Base-by-base conservation (phyloP, 2,797 vertebrate genomes). In the Smutsia gigantea region DNA sequence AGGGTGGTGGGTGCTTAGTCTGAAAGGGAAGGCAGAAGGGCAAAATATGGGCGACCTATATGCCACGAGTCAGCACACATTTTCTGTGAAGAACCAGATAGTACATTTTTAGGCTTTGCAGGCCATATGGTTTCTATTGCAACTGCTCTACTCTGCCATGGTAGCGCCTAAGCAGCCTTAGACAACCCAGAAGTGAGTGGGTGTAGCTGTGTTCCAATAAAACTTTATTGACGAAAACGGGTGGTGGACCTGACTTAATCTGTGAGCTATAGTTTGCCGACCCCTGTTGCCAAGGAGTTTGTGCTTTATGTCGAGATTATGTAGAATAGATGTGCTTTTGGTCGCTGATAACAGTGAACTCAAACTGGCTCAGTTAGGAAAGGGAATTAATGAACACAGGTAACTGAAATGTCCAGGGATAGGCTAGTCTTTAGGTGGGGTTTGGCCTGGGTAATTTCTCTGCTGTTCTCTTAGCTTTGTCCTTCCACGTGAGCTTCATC, bases 201-300 rank as follows among this genome's bases (percentile, higher is more conserved):
- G 7, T 2, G 11, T 31, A 51, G 57, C 72, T 46, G 1, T 82
- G 8, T 59, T 78, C 49, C 53, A 81, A 77, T 51, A 87, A 83
- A 77, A 64, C 61, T 95, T 96, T 91, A 81, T 96, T 57, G 53
- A 18, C 37, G 66, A 13, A 87, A 57, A 1, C n/a, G 61, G 86
- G 13, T 23, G 11, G 25, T 10, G 27, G 64, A 34, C 37, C 77
- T 53, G 34, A 31, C 61, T 29, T 34, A 61, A 66, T 46, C 42
- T 11, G 3, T 5, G 55, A 66, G 57, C 46, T 51, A 18, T 68
- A 19, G 42, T 90, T 81, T 31, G 49, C 42, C 17, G 53, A 15
- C 72, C 42, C 23, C 23, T 7, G 7, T 11, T 69, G 19, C 74
- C 14, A 6, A 92, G 85, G 82, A 69, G 81, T 34, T 88, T 53